These are phyloP conservation scores for Campoplex nolae DNA, from an alignment of 2,888 invertebrate species.

Conservation along the genomic window DNA sequence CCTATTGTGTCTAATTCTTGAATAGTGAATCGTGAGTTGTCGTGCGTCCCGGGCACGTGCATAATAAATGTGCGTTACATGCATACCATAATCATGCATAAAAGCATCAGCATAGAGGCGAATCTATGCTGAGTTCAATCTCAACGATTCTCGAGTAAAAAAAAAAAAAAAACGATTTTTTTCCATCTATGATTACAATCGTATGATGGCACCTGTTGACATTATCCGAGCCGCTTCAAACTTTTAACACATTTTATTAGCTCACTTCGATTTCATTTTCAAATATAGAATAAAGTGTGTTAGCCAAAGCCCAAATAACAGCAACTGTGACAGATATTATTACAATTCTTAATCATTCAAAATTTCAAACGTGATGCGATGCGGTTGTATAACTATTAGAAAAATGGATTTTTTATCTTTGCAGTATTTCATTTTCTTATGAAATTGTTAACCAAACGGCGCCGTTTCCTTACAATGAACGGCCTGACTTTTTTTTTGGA, in stretches of 20 bases:
- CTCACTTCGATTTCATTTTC: too few relatives aligned
- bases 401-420: background rate
- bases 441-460: background rate
- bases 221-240: too few relatives aligned
- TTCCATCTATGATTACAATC: too few relatives aligned
- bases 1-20: conserved; percentile 77
- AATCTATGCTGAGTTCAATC: background rate
- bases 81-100: conserved; percentile 48
- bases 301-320: too few relatives aligned
- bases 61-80: conserved; percentile 70
- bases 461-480: too few relatives aligned
- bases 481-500: too few relatives aligned
- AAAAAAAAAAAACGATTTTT: too few relatives aligned
- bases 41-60: conserved; percentile 71
- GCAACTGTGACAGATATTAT: too few relatives aligned
- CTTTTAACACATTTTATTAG: too few relatives aligned
- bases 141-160: background rate
- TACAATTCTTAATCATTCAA: too few relatives aligned
- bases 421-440: background rate
- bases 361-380: background rate
- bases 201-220: too few relatives aligned
- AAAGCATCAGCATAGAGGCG: conserved; percentile 2
- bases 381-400: background rate
- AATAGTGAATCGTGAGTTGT: conserved; percentile 73
- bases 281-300: too few relatives aligned